Base-by-base conservation (phyloP, 2,113 vertebrate genomes). In the Lagopus muta region DNA sequence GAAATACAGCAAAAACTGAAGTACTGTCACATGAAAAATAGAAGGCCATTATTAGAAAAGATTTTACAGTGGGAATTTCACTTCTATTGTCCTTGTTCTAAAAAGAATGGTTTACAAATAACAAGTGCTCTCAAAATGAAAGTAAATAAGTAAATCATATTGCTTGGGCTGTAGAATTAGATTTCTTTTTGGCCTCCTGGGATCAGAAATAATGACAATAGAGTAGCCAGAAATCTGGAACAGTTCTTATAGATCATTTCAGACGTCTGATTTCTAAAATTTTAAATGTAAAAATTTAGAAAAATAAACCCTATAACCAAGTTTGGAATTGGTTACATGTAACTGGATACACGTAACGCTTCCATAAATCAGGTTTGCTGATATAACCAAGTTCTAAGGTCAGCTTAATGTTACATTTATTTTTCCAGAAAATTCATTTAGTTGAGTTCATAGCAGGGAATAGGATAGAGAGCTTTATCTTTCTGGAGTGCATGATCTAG, bases 401-500 rank as follows among this genome's bases (percentile, higher is more conserved):
- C 20, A 76, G 15, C 10, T 21, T 50, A 45, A 45, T 45, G 54
- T 73, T 38, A 15, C 5, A 19, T 24, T 55, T 0, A 4, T 40
- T 84, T 77, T 84, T 90, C 11, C 24, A 55, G 4, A 72, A 28
- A 58, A 60, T 2, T 1, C 64, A 4, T 38, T 48, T 72, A 3
- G 55, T 82, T 43, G 14, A 40, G 43, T 67, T 82, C 8, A 58
- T 48, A 64, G 3, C 8, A 64, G 5, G 58, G 38, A 82, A 88
- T 13, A 5, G 7, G 1, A 16, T 40, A 21, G 3, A 82, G 28
- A 1, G 30, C 5, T 19, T 78, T 34, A 24, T 2, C 8, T 50
- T 82, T 78, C 43, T 21, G 55, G 19, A 36, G 28, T 1, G 17
- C 28, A 21, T 0, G 0, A 58, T 2, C 8, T 67, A 27, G 66